Conservation (phyloP, 2,113 vertebrate genomes). For the Zosterops borbonicus region DNA sequence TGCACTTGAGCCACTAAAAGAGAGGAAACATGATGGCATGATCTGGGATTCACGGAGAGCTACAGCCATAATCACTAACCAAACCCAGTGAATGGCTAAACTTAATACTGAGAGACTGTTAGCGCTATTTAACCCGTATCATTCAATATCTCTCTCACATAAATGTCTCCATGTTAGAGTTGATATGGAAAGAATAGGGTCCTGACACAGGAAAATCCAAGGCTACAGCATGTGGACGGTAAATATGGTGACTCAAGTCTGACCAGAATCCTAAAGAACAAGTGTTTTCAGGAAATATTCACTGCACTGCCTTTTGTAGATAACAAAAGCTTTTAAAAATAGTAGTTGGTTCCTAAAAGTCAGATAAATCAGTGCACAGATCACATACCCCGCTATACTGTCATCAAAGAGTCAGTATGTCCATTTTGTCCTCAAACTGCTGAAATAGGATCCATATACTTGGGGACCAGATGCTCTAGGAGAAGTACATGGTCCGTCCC, state of each 20-base stretch:
- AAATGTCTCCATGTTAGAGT: neutral
- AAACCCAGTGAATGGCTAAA: neutral
- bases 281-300: neutral
- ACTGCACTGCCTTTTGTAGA: neutral
- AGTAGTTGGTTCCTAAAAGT: neutral
- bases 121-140: neutral
- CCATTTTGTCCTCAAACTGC: neutral
- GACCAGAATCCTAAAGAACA: neutral
- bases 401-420: neutral
- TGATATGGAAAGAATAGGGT: neutral
- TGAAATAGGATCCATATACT: rapidly evolving
- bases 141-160: neutral
- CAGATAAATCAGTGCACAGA: rapidly evolving
- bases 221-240: rapidly evolving
- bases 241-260: neutral
- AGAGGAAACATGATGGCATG: neutral
- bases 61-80: neutral
- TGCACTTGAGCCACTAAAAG: neutral
- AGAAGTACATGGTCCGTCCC: neutral
- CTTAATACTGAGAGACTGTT: neutral
- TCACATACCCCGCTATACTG: neutral
- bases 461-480: neutral
- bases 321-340: neutral
- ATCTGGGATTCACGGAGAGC: neutral
- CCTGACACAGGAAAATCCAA: neutral